Evolutionary conservation across 2,113 vertebrate species (phyloP), one percentile per base, ranked within the genome.

Genomic region (Channa argus): DNA sequence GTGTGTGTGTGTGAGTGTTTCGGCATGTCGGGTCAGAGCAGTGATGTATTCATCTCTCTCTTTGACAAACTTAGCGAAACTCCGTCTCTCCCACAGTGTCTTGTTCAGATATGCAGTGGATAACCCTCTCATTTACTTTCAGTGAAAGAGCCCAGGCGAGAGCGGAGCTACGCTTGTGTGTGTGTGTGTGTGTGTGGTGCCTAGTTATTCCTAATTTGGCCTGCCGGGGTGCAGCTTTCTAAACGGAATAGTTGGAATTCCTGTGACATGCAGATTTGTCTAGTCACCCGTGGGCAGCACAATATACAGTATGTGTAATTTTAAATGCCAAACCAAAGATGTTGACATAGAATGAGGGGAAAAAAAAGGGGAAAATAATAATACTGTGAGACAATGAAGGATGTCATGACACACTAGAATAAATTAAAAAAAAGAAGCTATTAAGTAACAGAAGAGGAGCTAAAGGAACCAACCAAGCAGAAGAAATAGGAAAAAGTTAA

Each of bases 221-320:
- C 12, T 13, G 11, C 43, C 59, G 38, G 83, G 67, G 73, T 71
- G 83, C 81, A 34, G 41, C 89, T 86, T 83, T 67, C 83, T 83
- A 67, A 76, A 62, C 4, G 37, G 63, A 63, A 85, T 88, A 63
- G 63, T 71, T 85, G 52, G 76, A 82, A 88, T 91, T 88, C 86
- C 86, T 88, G 56, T 5, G 61, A 78, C 79, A 81, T 68, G 24
- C 15, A 47, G 12, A n/a, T 55, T 52, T 50, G 7, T 37, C 38
- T 14, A 11, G 61, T 47, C 38, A n/a, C 14, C 24, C 24, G 24
- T 24, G 24, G 24, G 24, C 24, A 24, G 24, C 24, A 24, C 24
- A 24, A 24, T 24, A 24, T 24, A 24, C 24, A 24, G 24, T 24
- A 24, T 24, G 24, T 24, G 24, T 24, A 24, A 24, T 24, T 24